A percentile compares a stretch with the other conserved stretches of the same genome.
Conservation (phyloP, 2,888 invertebrate genomes). For the Eurytoma californica region DNA sequence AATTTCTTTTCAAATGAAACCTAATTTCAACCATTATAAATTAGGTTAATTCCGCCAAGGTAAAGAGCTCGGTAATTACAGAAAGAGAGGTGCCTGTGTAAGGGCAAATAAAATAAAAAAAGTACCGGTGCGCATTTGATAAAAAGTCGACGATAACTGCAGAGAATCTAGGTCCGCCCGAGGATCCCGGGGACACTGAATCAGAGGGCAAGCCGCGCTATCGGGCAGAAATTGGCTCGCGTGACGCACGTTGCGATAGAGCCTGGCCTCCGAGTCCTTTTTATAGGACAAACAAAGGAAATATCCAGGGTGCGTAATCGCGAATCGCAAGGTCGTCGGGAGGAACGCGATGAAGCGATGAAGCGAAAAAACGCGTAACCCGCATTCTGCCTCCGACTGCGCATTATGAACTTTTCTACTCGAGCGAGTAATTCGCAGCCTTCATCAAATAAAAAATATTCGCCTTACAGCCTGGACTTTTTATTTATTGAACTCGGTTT, state of each 20-base stretch:
- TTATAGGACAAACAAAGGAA: constrained; percentile 28
- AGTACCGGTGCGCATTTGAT: neutral
- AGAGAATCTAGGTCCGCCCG: constrained; percentile 24
- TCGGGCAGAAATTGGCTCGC: constrained; percentile 11
- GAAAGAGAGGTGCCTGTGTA: no score
- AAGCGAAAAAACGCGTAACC: neutral
- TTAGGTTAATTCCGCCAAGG: no score
- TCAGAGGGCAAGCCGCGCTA: neutral
- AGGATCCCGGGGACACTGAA: neutral
- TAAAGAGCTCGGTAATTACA: no score
- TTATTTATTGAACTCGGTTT: no score
- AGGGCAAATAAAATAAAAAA: constrained; percentile 1
- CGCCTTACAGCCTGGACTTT: neutral
- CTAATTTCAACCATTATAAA: no score
- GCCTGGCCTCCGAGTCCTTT: constrained; percentile 2
- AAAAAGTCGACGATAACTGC: neutral
- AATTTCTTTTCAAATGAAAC: no score
- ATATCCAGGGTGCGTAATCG: constrained; percentile 8
- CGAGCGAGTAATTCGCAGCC: neutral
- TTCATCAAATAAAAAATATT: neutral
- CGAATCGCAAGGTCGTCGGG: constrained; percentile 17
- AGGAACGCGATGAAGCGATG: no score
- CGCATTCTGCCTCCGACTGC: neutral
- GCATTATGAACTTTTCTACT: neutral
- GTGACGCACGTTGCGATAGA: constrained; percentile 34